Conservation (phyloP, 2,797 vertebrate species). For the Peromyscus attwateri region DNA sequence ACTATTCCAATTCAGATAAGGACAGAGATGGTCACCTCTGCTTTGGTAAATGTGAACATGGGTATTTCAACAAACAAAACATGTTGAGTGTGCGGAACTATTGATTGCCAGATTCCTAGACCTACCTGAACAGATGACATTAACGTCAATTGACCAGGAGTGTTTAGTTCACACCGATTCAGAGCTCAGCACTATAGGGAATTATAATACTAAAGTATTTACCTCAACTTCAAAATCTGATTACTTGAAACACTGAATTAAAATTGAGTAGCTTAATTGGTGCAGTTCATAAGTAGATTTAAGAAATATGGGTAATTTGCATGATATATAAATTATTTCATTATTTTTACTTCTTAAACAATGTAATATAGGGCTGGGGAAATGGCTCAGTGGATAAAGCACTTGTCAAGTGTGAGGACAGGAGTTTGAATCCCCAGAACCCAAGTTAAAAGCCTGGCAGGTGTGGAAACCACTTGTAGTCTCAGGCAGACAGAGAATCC, state of each 20-base stretch:
- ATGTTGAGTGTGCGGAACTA: constrained; percentile 70
- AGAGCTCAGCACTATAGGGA: constrained; percentile 35
- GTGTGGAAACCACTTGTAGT: background rate
- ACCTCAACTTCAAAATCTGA: constrained; percentile 14
- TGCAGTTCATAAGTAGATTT: constrained; percentile 39
- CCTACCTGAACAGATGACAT: constrained; percentile 68
- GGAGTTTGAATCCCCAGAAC: background rate
- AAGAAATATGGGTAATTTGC: constrained; percentile 52
- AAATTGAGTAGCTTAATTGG: constrained; percentile 48
- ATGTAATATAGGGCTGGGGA: background rate
- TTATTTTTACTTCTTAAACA: constrained; percentile 12
- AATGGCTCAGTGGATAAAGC: background rate
- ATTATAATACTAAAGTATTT: constrained; percentile 52
- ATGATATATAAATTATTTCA: constrained; percentile 20
- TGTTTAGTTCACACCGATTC: constrained; percentile 58
- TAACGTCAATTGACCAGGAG: constrained; percentile 45
- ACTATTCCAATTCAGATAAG: constrained; percentile 79
- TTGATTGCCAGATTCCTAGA: constrained; percentile 75
- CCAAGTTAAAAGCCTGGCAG: background rate
- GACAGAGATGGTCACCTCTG: constrained; percentile 82
- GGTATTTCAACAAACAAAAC: constrained; percentile 85
- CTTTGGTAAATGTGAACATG: constrained; percentile 82
- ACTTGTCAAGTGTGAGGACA: background rate
- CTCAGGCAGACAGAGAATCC: background rate
- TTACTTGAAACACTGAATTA: constrained; percentile 22